These are phyloP conservation scores for Manis crassicaudata DNA, from an alignment of 2,797 vertebrate species.

Conservation along the genomic window DNA sequence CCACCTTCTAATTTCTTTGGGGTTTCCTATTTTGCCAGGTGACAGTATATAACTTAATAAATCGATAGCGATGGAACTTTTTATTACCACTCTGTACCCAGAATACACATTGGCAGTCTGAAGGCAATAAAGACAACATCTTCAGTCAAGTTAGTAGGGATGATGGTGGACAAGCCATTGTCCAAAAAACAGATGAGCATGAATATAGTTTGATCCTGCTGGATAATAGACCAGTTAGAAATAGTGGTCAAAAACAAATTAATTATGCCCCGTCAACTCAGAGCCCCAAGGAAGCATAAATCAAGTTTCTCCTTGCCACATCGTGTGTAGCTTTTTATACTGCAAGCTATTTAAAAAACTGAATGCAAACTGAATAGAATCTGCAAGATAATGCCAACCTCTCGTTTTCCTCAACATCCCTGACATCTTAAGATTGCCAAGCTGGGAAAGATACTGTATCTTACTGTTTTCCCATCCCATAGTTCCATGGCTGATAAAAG, in stretches of 20 bases:
- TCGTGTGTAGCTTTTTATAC: background rate
- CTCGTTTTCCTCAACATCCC: background rate
- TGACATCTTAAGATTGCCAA: background rate
- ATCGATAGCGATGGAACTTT: background rate
- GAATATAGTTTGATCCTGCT: background rate
- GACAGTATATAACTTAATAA: background rate
- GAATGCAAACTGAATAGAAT: background rate
- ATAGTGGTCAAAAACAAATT: background rate
- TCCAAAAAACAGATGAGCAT: background rate
- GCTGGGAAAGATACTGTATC: background rate
- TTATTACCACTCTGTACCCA: background rate
- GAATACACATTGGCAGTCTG: background rate
- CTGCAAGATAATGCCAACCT: background rate
- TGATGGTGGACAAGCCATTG: background rate
- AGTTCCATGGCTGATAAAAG: background rate
- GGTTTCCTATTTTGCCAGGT: background rate
- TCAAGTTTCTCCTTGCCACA: background rate
- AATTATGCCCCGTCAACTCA: background rate
- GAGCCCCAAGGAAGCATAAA: background rate
- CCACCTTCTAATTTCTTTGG: background rate
- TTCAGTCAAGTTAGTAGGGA: background rate
- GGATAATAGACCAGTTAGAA: background rate
- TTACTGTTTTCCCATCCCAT: background rate
- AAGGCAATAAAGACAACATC: background rate
- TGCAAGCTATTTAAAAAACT: background rate